Percentiles rank a stretch among this genome's conserved stretches.
Evolutionary conservation across 2,888 invertebrate species (phyloP).

Genomic region (Unio delphinus): DNA sequence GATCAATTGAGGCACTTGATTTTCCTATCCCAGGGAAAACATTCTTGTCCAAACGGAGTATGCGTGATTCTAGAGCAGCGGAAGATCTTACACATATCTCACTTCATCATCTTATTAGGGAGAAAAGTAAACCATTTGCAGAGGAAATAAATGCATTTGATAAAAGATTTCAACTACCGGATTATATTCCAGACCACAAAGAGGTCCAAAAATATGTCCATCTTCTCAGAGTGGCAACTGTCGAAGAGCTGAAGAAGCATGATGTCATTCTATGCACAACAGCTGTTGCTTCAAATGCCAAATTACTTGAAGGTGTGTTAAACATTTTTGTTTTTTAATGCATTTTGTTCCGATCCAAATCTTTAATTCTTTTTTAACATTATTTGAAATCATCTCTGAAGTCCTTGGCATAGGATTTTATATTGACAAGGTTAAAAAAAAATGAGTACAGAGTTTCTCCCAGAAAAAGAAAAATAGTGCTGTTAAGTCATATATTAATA

Average conservation of each 20-base stretch:
- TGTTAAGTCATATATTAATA: too few relatives aligned
- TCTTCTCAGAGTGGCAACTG: conserved; percentile 30
- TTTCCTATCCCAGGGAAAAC: conserved; percentile 58
- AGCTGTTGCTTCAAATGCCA: conserved; percentile 40
- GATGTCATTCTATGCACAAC: conserved; percentile 56
- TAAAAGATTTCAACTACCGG: conserved; percentile 15
- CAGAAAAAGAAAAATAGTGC: too few relatives aligned
- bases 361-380: too few relatives aligned
- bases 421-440: too few relatives aligned
- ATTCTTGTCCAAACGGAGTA: conserved; percentile 25
- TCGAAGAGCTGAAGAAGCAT: conserved; percentile 34
- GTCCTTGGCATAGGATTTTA: too few relatives aligned
- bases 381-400: too few relatives aligned
- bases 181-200: conserved; percentile 10
- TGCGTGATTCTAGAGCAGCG: conserved; percentile 23
- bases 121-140: conserved; percentile 19
- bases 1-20: conserved; percentile 46
- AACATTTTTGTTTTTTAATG: too few relatives aligned
- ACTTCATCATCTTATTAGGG: conserved; percentile 46
- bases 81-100: conserved; percentile 23
- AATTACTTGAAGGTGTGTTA: conserved; percentile 14
- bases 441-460: too few relatives aligned
- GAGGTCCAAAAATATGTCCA: conserved; percentile 29
- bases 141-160: conserved; percentile 25
- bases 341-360: too few relatives aligned